Conservation (phyloP, 1,140 invertebrate genomes). For the Nasonia giraulti region DNA sequence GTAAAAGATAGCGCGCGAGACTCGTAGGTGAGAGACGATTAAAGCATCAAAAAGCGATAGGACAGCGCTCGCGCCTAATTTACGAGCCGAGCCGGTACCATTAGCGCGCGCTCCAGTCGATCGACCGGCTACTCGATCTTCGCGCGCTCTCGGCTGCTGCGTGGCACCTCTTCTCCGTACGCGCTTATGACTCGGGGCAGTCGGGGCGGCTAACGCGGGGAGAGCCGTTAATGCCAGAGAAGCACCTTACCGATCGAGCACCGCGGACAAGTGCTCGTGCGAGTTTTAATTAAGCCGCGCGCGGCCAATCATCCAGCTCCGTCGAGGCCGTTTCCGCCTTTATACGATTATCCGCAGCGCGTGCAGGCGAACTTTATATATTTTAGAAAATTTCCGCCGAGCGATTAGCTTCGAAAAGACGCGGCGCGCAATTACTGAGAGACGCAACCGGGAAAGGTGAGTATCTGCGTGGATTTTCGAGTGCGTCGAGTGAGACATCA, state of each 20-base stretch:
- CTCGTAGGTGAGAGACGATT: slow-evolving; percentile 27
- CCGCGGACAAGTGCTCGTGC: background rate
- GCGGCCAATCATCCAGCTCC: slow-evolving; percentile 53
- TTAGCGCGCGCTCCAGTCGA: slow-evolving; percentile 15
- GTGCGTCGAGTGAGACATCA: background rate
- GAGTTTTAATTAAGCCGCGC: slow-evolving; percentile 58
- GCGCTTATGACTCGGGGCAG: background rate
- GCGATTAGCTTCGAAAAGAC: no score
- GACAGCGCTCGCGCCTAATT: slow-evolving; percentile 27
- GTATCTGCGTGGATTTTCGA: background rate
- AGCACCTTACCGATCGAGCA: background rate
- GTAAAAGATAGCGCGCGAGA: slow-evolving; percentile 14
- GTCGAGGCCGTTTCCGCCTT: slow-evolving; percentile 52
- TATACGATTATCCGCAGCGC: background rate
- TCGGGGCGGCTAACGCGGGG: background rate
- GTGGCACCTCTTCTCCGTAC: slow-evolving; percentile 6
- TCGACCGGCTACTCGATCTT: slow-evolving; percentile 11
- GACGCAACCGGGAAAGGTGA: background rate
- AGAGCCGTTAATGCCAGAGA: background rate
- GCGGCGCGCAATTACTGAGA: no score
- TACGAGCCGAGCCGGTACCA: slow-evolving; percentile 37
- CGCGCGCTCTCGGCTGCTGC: slow-evolving; percentile 26
- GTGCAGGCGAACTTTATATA: background rate
- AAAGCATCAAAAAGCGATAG: slow-evolving; percentile 45
- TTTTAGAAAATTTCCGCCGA: background rate